Evolutionary conservation across 2,888 invertebrate genomes (phyloP).

Genomic region (Ecliptopera silaceata): DNA sequence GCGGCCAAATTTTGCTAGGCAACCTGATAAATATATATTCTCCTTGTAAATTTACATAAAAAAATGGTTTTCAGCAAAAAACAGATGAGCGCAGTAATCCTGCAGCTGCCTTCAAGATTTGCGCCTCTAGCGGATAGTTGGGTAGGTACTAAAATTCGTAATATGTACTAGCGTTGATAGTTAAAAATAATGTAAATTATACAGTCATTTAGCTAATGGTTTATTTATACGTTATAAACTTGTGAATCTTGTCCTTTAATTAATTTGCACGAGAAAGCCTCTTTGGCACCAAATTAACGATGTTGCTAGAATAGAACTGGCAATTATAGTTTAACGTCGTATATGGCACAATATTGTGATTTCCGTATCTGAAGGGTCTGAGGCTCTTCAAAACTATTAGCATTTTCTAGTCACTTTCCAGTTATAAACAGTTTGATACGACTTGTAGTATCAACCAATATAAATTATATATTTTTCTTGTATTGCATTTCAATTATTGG

Average conservation of each 20-base stretch:
- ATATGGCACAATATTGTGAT: slow-evolving; percentile 1
- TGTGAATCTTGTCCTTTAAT: slow-evolving; percentile 33
- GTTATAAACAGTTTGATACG: neutral
- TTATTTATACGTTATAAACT: slow-evolving; percentile 29
- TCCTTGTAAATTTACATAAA: too few species aligned
- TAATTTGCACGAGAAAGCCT: slow-evolving; percentile 33
- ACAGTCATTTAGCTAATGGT: slow-evolving; percentile 21
- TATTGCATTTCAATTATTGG: too few species aligned
- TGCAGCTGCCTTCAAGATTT: too few species aligned
- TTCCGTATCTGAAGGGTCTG: neutral
- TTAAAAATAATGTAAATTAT: slow-evolving; percentile 17
- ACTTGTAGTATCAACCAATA: too few species aligned
- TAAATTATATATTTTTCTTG: too few species aligned
- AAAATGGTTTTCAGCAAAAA: too few species aligned
- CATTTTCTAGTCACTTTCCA: neutral
- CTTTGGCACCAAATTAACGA: slow-evolving; percentile 31
- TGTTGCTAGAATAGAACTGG: slow-evolving; percentile 26
- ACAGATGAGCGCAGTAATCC: too few species aligned
- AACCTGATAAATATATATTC: too few species aligned
- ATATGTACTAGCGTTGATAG: neutral
- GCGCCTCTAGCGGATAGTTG: too few species aligned
- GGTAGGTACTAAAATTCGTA: too few species aligned
- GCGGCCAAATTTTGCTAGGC: too few species aligned
- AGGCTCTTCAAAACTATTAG: neutral
- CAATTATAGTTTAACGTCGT: slow-evolving; percentile 27